Conservation (phyloP, 1,140 invertebrate genomes). For the Dinothrombium tinctorium region DNA sequence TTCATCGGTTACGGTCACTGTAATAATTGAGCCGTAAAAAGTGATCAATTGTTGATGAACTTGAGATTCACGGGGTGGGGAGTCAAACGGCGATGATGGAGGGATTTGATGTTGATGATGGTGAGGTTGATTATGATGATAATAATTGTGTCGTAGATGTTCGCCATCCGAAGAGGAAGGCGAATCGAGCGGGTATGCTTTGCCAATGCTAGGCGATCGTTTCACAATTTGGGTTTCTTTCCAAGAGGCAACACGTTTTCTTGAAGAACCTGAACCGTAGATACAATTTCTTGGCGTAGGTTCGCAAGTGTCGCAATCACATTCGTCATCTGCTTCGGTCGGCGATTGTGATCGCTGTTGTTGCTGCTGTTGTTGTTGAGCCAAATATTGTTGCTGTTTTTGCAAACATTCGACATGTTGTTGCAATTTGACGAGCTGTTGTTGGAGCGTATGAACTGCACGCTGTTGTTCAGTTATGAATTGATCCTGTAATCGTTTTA, state of each 20-base stretch:
- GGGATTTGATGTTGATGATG: too few species aligned
- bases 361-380: neutral
- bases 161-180: too few species aligned
- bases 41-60: neutral
- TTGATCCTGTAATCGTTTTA: neutral
- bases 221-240: too few species aligned
- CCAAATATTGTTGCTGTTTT: neutral
- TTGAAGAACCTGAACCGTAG: neutral
- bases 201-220: too few species aligned
- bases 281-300: neutral
- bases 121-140: too few species aligned
- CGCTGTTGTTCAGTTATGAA: neutral
- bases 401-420: neutral
- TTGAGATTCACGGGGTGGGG: neutral
- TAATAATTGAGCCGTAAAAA: slow-evolving; percentile 2
- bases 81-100: neutral
- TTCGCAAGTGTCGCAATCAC: neutral
- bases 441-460: neutral
- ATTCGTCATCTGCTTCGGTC: neutral
- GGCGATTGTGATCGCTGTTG: neutral
- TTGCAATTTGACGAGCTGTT: neutral
- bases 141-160: too few species aligned
- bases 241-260: too few species aligned
- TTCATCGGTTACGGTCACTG: neutral
- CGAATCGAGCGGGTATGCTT: too few species aligned